Conservation (phyloP, 2,888 invertebrate genomes). For the Corbicula japonica region DNA sequence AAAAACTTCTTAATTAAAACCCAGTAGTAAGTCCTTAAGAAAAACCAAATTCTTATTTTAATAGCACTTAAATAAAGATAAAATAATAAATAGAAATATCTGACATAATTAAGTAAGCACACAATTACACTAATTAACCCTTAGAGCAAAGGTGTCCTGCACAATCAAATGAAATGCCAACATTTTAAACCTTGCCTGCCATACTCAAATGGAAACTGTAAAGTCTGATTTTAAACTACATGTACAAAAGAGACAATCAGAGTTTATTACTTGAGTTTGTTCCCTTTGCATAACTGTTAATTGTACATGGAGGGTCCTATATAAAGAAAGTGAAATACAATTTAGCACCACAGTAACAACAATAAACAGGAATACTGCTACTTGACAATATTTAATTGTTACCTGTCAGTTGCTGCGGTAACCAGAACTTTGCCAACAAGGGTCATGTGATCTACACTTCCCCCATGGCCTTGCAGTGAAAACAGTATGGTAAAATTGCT, state of each 20-base stretch:
- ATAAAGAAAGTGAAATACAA: too few relatives aligned
- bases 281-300: too few relatives aligned
- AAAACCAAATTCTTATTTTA: neutral
- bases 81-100: neutral
- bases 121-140: neutral
- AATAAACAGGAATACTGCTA: too few relatives aligned
- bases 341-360: too few relatives aligned
- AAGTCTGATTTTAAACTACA: too few relatives aligned
- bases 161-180: too few relatives aligned
- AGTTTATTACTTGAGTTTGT: too few relatives aligned
- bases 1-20: neutral
- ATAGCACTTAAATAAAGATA: neutral
- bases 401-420: slow-evolving; percentile 81
- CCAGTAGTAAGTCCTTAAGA: neutral
- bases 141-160: too few relatives aligned
- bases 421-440: slow-evolving; percentile 77
- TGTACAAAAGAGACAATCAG: too few relatives aligned
- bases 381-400: slow-evolving; percentile 8
- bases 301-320: too few relatives aligned
- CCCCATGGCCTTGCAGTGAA: slow-evolving; percentile 78
- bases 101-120: neutral
- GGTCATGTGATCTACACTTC: slow-evolving; percentile 78
- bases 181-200: too few relatives aligned
- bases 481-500: slow-evolving; percentile 71
- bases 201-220: too few relatives aligned